A percentile compares a stretch with the other conserved stretches of the same genome.
Evolutionary conservation across 2,888 invertebrate genomes (phyloP).

Genomic region (Andrena bicolor): DNA sequence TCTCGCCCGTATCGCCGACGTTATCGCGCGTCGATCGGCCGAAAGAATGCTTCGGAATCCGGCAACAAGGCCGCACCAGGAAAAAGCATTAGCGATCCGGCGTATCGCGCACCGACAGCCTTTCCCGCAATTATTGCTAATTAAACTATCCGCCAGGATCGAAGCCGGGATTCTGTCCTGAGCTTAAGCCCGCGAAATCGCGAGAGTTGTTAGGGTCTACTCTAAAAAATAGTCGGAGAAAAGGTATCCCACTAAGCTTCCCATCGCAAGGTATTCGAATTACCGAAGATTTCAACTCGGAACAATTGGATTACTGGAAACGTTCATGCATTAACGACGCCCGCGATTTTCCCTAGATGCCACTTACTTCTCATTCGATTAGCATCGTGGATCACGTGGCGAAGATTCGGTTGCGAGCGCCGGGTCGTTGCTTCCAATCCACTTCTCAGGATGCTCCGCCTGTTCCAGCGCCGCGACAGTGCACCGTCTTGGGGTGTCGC

Average conservation of each 20-base stretch:
- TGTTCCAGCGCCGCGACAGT: not conserved
- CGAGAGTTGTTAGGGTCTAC: not conserved
- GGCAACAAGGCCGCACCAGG: conserved; percentile 59
- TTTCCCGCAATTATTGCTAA: conserved; percentile 55
- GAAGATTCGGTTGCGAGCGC: not conserved
- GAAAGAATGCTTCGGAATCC: conserved; percentile 65
- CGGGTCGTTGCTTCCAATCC: not conserved
- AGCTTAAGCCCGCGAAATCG: not conserved
- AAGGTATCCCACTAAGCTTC: not conserved
- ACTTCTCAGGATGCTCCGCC: not conserved
- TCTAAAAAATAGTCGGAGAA: not conserved
- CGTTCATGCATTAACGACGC: not conserved
- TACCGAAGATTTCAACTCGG: not conserved
- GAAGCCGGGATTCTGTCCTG: conserved; percentile 14
- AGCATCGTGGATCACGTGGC: not conserved
- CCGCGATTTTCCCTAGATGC: conserved; percentile 10
- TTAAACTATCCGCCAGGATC: conserved; percentile 50
- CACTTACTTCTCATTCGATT: conserved; percentile 22
- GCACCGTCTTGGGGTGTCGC: not conserved
- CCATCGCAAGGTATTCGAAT: no score
- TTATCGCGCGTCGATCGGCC: conserved; percentile 40
- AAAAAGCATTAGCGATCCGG: conserved; percentile 63
- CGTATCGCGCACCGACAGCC: conserved; percentile 4
- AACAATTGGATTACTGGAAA: not conserved
- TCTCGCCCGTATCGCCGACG: conserved; percentile 27